Conservation (phyloP, 2,113 vertebrate species). For the Alethe castanea region DNA sequence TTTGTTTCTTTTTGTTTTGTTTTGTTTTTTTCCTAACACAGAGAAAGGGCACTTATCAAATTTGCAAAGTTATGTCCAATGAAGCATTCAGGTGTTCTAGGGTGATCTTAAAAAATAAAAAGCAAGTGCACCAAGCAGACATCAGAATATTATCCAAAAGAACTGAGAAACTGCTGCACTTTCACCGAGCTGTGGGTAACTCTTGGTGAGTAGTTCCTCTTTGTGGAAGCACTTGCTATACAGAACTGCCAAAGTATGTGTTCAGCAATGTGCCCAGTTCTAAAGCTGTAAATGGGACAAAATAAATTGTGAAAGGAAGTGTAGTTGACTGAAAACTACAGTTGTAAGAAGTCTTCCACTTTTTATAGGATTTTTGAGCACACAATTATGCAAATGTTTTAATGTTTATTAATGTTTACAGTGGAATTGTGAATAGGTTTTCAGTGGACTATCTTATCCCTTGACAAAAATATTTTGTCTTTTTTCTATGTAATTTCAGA, state of each 20-base stretch:
- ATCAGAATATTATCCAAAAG: slow-evolving; percentile 55
- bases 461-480: slow-evolving; percentile 92
- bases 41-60: slow-evolving; percentile 80
- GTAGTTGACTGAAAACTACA: slow-evolving; percentile 93
- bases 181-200: slow-evolving; percentile 62
- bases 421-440: slow-evolving; percentile 92
- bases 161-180: slow-evolving; percentile 71
- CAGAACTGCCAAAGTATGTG: slow-evolving; percentile 90
- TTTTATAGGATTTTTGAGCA: slow-evolving; percentile 90
- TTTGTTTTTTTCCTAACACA: slow-evolving; percentile 54
- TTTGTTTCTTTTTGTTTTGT: slow-evolving; percentile 4
- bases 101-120: slow-evolving; percentile 52
- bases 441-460: slow-evolving; percentile 92
- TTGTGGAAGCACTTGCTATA: slow-evolving; percentile 84
- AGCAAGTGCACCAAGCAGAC: slow-evolving; percentile 70
- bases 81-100: slow-evolving; percentile 74
- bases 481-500: slow-evolving; percentile 98
- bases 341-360: slow-evolving; percentile 90
- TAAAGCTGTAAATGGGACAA: slow-evolving; percentile 88
- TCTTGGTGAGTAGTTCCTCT: slow-evolving; percentile 71
- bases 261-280: slow-evolving; percentile 89
- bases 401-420: slow-evolving; percentile 90
- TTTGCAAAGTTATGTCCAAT: slow-evolving; percentile 66
- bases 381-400: slow-evolving; percentile 93
- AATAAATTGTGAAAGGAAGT: slow-evolving; percentile 91